Conservation (phyloP, 1,140 invertebrate genomes). For the Pogonomyrmex barbatus region DNA sequence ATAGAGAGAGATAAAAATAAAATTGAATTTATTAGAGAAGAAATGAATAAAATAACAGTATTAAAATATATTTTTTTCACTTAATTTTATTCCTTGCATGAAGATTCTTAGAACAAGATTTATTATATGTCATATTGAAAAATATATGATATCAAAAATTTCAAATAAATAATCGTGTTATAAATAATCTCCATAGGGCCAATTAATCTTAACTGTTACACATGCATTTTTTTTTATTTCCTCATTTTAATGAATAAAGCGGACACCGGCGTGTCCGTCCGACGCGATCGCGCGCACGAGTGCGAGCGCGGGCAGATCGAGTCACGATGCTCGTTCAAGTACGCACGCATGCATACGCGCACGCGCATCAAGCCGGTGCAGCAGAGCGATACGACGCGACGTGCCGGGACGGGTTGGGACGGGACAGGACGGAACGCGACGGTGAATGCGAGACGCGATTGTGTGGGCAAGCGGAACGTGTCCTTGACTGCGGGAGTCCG, state of each 20-base stretch:
- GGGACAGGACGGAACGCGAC: conserved; percentile 22
- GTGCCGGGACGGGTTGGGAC: neutral
- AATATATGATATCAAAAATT: neutral
- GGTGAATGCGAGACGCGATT: conserved; percentile 54
- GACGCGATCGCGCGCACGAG: neutral
- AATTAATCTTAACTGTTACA: conserved; percentile 22
- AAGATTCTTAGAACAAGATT: neutral
- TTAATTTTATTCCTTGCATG: too few species aligned
- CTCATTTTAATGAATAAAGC: conserved; percentile 10
- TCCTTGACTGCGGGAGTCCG: conserved; percentile 77
- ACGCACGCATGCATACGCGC: neutral
- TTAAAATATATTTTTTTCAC: too few species aligned
- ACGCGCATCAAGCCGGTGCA: conserved; percentile 5
- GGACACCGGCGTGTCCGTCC: neutral
- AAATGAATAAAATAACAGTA: too few species aligned
- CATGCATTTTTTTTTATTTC: neutral
- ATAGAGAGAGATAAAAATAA: too few species aligned
- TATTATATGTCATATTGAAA: neutral
- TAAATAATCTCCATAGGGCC: neutral
- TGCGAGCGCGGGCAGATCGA: neutral
- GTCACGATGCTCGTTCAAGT: neutral
- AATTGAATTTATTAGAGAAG: too few species aligned
- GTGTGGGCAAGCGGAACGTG: conserved; percentile 75
- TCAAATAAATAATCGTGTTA: neutral
- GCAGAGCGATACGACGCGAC: conserved; percentile 29